Conservation (phyloP, 2,888 invertebrate species). For the Eudiplozoon nipponicum region DNA sequence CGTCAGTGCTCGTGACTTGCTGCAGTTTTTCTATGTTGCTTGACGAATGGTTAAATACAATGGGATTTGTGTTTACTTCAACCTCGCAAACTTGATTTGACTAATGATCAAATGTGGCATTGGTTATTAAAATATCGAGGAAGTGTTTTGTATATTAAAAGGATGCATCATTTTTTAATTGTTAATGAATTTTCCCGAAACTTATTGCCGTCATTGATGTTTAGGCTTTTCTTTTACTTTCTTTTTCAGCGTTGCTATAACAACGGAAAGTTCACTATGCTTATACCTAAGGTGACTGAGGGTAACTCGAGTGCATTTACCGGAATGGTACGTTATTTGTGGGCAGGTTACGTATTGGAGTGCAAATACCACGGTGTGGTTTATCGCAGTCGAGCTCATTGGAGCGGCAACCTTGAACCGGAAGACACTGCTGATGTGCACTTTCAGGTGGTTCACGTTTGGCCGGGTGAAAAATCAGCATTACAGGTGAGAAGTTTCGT, state of each 20-base stretch:
- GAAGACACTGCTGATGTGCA: constrained; percentile 33
- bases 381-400: constrained; percentile 41
- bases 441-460: constrained; percentile 15
- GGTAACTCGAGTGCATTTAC: not conserved
- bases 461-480: constrained; percentile 15
- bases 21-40: no score
- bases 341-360: constrained; percentile 44
- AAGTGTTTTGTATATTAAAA: no score
- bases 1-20: no score
- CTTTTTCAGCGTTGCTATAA: not conserved
- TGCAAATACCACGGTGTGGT: constrained; percentile 43
- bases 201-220: no score
- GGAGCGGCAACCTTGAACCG: constrained; percentile 46
- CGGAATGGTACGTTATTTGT: constrained; percentile 25
- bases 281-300: not conserved
- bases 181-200: no score
- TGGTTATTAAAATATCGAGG: no score
- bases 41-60: no score
- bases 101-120: no score
- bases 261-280: not conserved
- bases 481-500: not conserved
- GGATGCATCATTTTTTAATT: no score
- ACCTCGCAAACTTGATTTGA: no score
- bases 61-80: no score
- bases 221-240: no score